Conservation (phyloP, 2,113 vertebrate genomes). For the Neolamprologus kungweensis region DNA sequence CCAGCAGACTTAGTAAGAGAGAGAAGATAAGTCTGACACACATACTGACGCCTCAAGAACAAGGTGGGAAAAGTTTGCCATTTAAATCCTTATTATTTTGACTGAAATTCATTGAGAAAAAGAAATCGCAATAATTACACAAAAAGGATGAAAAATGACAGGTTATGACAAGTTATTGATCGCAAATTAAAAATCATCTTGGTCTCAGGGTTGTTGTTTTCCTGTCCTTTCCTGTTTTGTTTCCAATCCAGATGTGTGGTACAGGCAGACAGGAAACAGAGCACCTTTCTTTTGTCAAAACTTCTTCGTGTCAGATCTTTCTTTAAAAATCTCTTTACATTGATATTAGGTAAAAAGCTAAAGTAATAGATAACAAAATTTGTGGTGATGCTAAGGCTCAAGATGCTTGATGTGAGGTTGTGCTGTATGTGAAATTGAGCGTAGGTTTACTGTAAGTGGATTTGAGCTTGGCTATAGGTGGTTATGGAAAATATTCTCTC, state of each 20-base stretch:
- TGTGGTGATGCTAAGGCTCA: neutral
- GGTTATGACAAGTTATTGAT: neutral
- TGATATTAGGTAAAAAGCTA: neutral
- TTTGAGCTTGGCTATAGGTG: neutral
- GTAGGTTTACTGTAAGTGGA: neutral
- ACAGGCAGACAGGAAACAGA: neutral
- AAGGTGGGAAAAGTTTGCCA: neutral
- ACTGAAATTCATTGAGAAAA: neutral
- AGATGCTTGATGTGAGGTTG: neutral
- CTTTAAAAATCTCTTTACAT: neutral
- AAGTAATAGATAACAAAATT: neutral
- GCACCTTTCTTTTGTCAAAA: neutral
- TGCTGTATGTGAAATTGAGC: neutral
- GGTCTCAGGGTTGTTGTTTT: neutral
- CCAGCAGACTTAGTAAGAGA: neutral
- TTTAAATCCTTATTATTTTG: neutral
- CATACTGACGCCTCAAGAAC: neutral
- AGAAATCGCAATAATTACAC: neutral
- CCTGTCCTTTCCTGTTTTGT: neutral
- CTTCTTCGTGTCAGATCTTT: neutral
- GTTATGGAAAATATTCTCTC: neutral
- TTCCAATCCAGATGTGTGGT: neutral
- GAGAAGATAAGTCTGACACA: slow-evolving; percentile 5
- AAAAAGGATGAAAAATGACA: neutral
- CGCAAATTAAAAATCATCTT: neutral